Base-by-base conservation (phyloP, 2,797 vertebrate genomes). In the Notolabrus celidotus region DNA sequence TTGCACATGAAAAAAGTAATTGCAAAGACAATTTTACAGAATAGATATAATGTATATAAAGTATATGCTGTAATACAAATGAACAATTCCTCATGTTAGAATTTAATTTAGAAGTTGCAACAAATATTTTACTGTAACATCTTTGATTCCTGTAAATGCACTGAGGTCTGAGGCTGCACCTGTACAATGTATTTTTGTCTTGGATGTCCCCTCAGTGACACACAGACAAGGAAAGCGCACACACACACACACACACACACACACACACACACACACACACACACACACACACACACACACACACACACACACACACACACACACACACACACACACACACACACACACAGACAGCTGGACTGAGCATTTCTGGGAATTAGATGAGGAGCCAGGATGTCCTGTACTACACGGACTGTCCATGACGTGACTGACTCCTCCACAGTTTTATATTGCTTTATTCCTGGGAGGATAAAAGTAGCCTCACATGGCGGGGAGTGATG, bases 361-460 rank as follows among this genome's bases (percentile, higher is more conserved):
- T 7, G 57, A 80, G 33, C 56, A 67, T 81, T 90, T 86, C 62
- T 88, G 89, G 88, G 89, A 92, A 92, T 50, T 49, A n/a, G 42
- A 64, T 55, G 62, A 75, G 74, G 51, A 89, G 76, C 80, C 80
- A 90, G 90, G 91, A 94, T 89, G 73, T 93, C 88, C 92, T 91
- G 86, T 83, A 20, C 56, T 19, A 20, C 57, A 56, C 36, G 25
- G 29, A 59, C 16, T 20, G 51, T 64, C 61, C 4, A 38, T 89
- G 84, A 88, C 69, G 78, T 52, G 59, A 86, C 62, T 66, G 62
- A 52, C 57, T 47, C 52, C 29, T 69, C 65, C 50, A 42, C 69
- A 69, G 41, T 56, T 76, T 69, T 10, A 66, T 50, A 65, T 71
- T 61, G 65, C 65, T 69, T 43, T 19, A 53, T 47, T 29, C 69